A percentile compares a stretch with the other conserved stretches of the same genome.
These are phyloP conservation scores for Tupaia chinensis DNA, from an alignment of 2,113 vertebrate species.

Conservation along the genomic window DNA sequence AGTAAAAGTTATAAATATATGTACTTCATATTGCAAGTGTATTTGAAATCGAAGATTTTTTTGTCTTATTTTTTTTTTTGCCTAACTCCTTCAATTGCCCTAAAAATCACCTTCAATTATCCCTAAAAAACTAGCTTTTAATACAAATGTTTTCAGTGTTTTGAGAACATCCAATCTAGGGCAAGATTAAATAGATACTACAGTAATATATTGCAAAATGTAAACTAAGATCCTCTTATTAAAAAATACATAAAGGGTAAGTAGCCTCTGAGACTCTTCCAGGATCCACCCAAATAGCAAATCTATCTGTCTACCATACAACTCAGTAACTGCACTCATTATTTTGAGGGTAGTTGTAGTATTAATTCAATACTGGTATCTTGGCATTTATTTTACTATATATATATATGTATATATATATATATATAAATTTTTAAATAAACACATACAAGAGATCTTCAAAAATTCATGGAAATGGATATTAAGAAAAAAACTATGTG, in stretches of 20 bases:
- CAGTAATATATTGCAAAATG: neutral
- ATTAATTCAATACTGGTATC: neutral
- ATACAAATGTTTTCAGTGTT: neutral
- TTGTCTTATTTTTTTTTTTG: neutral
- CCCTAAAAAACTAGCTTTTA: neutral
- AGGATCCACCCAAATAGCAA: constrained; percentile 1
- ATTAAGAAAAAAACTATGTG: too few species aligned
- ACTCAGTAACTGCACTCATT: constrained; percentile 1
- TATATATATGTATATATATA: neutral
- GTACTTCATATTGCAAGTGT: too few species aligned
- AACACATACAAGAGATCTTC: neutral
- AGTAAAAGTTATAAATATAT: too few species aligned
- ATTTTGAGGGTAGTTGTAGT: neutral
- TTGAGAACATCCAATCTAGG: neutral
- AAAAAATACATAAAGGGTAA: neutral
- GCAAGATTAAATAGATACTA: neutral
- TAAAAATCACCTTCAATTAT: too few species aligned
- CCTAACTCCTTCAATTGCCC: neutral
- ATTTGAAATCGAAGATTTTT: neutral
- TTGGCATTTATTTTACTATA: constrained; percentile 32
- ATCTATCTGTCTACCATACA: neutral
- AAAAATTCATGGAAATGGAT: too few species aligned
- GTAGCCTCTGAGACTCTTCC: neutral
- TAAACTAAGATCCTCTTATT: constrained; percentile 2
- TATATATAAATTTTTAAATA: neutral